Evolutionary conservation across 2,113 vertebrate species (phyloP).

Genomic region (Sinocyclocheilus maitianheensis): DNA sequence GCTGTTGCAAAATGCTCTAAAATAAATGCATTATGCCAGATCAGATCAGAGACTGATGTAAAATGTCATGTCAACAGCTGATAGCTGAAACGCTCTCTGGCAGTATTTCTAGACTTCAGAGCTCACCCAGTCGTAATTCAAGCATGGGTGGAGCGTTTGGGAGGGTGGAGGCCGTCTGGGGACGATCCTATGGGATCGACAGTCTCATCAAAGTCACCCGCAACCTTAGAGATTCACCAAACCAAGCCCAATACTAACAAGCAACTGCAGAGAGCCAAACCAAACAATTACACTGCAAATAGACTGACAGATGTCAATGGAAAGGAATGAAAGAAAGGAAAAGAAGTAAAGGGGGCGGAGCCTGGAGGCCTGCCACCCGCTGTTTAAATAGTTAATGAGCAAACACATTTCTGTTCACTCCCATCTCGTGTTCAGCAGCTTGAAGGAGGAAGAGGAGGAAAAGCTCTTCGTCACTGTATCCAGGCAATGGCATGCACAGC

Average conservation of each 20-base stretch:
- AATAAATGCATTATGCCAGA: not conserved
- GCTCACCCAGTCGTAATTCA: not conserved
- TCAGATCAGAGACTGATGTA: not conserved
- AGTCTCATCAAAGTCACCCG: not conserved
- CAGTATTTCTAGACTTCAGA: not conserved
- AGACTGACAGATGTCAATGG: not conserved
- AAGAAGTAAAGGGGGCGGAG: not conserved
- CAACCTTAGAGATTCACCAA: not conserved
- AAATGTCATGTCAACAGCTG: not conserved
- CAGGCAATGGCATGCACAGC: not conserved
- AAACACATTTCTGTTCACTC: conserved; percentile 56
- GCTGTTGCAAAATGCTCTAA: no score
- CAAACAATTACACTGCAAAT: not conserved
- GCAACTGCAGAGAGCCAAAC: not conserved
- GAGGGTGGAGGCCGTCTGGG: conserved; percentile 12
- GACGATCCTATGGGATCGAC: conserved; percentile 13
- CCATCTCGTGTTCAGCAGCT: conserved; percentile 29
- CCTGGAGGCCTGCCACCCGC: conserved; percentile 20
- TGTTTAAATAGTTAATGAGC: conserved; percentile 59
- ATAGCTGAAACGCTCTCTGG: not conserved
- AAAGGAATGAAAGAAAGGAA: not conserved
- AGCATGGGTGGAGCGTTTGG: not conserved
- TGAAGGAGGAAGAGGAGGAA: conserved; percentile 35
- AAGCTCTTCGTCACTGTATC: conserved; percentile 40
- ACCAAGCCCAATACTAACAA: not conserved